Evolutionary conservation across 2,888 invertebrate genomes (phyloP).

Genomic region (Mesorhabditis sp.): DNA sequence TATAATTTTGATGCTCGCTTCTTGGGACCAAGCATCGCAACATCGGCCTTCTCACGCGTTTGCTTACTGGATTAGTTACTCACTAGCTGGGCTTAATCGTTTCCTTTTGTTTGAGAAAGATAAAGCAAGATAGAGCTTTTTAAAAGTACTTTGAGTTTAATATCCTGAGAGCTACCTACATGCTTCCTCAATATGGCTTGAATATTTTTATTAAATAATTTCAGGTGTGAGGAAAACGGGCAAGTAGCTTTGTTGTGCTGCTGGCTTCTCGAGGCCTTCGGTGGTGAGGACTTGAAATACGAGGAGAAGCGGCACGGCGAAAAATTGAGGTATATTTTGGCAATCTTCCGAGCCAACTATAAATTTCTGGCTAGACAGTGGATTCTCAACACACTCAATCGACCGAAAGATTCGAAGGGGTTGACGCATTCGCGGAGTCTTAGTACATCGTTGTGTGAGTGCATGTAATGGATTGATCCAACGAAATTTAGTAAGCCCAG

Average conservation of each 20-base stretch:
- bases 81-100: neutral
- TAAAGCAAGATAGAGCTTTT: neutral
- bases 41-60: neutral
- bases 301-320: constrained; percentile 16
- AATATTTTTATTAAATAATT: constrained; percentile 5
- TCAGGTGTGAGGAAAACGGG: constrained; percentile 82
- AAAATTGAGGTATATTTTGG: neutral
- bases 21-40: too few species aligned
- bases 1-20: too few species aligned
- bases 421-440: neutral
- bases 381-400: neutral
- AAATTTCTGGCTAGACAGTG: neutral
- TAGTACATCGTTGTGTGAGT: neutral
- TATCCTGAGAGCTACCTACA: neutral
- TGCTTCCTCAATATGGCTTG: neutral
- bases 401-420: constrained; percentile 2
- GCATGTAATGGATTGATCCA: neutral
- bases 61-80: neutral
- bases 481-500: neutral
- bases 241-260: constrained; percentile 93
- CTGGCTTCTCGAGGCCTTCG: constrained; percentile 92
- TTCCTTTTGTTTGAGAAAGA: neutral
- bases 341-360: constrained; percentile 2
- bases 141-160: neutral
- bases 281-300: constrained; percentile 67